phyloP scores from a whole-genome alignment of 2,888 invertebrate species.

The Andrena dorsata region DNA sequence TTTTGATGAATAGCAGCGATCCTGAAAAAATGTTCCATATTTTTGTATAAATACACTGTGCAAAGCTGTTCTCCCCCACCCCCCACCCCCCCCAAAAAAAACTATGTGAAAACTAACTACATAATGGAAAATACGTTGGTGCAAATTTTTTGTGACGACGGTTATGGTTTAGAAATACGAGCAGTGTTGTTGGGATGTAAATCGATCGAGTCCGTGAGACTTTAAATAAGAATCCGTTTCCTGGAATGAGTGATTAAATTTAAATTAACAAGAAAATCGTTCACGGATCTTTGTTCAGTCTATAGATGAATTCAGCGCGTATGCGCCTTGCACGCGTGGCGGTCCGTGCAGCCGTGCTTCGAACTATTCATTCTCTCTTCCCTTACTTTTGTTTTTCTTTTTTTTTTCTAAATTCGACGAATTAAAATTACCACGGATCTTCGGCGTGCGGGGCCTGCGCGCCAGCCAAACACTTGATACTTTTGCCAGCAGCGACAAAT shows the following conservation, averaged over 20 bases:
- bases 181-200: constrained; percentile 64
- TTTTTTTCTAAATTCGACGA: constrained; percentile 8
- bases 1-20: too few species aligned
- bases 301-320: constrained; percentile 44
- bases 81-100: constrained; percentile 22
- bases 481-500: constrained; percentile 83
- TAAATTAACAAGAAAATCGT: constrained; percentile 50
- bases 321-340: constrained; percentile 50
- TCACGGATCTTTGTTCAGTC: constrained; percentile 63
- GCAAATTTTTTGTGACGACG: constrained; percentile 53
- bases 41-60: constrained; percentile 55
- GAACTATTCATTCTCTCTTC: constrained; percentile 27
- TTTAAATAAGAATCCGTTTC: constrained; percentile 57
- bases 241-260: constrained; percentile 49
- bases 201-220: constrained; percentile 58
- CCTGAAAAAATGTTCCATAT: too few species aligned
- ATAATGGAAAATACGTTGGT: constrained; percentile 50
- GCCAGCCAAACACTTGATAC: constrained; percentile 61
- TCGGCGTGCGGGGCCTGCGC: constrained; percentile 46
- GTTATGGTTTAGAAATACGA: constrained; percentile 66
- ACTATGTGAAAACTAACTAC: constrained; percentile 22
- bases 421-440: constrained; percentile 13
- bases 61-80: constrained; percentile 33
- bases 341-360: constrained; percentile 19
- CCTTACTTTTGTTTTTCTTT: neutral